Conservation (phyloP, 2,888 invertebrate species). For the Leptura quadrifasciata region DNA sequence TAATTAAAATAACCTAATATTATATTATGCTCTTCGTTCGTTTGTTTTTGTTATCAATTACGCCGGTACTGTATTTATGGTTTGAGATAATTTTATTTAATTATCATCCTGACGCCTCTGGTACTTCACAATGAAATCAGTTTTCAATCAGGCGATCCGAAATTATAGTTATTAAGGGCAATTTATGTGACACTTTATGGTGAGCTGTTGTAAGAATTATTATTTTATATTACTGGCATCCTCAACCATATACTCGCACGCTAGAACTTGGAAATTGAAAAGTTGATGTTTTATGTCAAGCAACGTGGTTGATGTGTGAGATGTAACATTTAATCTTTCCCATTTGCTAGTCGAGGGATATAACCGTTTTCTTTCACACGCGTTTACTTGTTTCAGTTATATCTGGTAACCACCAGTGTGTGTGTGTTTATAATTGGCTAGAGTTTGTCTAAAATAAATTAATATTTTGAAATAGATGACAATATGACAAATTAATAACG, state of each 20-base stretch:
- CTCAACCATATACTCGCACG: neutral
- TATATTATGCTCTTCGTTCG: neutral
- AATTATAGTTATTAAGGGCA: conserved; percentile 43
- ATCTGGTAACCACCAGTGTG: neutral
- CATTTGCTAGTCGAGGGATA: neutral
- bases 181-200: conserved; percentile 41
- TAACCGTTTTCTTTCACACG: neutral
- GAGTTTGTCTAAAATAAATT: too few species aligned
- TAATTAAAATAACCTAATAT: conserved; percentile 29
- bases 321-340: neutral
- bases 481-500: too few species aligned
- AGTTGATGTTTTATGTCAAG: conserved; percentile 15
- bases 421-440: too few species aligned
- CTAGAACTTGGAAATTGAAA: conserved; percentile 17
- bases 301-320: neutral
- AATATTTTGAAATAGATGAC: too few species aligned
- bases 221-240: conserved; percentile 27
- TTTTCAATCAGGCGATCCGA: conserved; percentile 42
- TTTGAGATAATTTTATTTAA: conserved; percentile 38
- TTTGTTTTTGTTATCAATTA: conserved; percentile 22
- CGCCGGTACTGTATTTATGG: neutral
- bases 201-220: conserved; percentile 28
- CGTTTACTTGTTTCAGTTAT: neutral
- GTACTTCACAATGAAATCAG: conserved; percentile 35
- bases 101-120: conserved; percentile 30